These are phyloP conservation scores for Heliocidaris tuberculata DNA, from an alignment of 35 echinoderm and acorn worm species.

Conservation along the genomic window DNA sequence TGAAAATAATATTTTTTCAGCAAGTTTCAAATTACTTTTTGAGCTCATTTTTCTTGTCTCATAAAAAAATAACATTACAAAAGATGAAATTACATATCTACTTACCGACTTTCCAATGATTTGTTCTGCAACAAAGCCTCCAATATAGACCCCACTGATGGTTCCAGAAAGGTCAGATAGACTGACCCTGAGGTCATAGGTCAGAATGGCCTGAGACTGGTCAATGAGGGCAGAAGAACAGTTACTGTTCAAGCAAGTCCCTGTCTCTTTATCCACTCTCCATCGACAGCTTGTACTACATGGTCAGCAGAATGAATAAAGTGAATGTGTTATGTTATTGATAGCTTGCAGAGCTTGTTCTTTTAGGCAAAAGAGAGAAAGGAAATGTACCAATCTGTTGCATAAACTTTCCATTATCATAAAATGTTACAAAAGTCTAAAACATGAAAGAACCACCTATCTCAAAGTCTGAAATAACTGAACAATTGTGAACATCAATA, in stretches of 20 bases:
- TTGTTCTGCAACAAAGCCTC: slow-evolving; percentile 52
- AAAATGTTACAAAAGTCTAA: too few relatives aligned
- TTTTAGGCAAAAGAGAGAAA: too few relatives aligned
- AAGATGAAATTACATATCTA: neutral
- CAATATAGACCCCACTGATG: slow-evolving; percentile 18
- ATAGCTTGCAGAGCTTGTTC: too few relatives aligned
- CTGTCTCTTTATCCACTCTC: slow-evolving; percentile 30
- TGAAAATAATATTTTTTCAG: too few relatives aligned
- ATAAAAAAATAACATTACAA: neutral
- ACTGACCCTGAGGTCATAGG: slow-evolving; percentile 53
- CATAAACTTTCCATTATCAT: too few relatives aligned
- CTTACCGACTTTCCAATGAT: slow-evolving; percentile 68
- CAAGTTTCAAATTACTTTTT: too few relatives aligned
- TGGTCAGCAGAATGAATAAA: neutral
- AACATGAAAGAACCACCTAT: too few relatives aligned
- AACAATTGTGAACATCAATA: too few relatives aligned
- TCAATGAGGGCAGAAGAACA: slow-evolving; percentile 33
- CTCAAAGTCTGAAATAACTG: too few relatives aligned
- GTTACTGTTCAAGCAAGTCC: slow-evolving; percentile 32
- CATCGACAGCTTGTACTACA: slow-evolving; percentile 9
- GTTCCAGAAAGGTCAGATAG: slow-evolving; percentile 62
- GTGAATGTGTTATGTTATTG: too few relatives aligned
- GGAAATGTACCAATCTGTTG: too few relatives aligned
- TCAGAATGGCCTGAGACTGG: slow-evolving; percentile 45
- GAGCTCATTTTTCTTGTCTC: too few relatives aligned